A percentile compares a stretch with the other conserved stretches of the same genome.
Evolutionary conservation across 2,797 vertebrate species (phyloP).

Genomic region (Vireo griseus): DNA sequence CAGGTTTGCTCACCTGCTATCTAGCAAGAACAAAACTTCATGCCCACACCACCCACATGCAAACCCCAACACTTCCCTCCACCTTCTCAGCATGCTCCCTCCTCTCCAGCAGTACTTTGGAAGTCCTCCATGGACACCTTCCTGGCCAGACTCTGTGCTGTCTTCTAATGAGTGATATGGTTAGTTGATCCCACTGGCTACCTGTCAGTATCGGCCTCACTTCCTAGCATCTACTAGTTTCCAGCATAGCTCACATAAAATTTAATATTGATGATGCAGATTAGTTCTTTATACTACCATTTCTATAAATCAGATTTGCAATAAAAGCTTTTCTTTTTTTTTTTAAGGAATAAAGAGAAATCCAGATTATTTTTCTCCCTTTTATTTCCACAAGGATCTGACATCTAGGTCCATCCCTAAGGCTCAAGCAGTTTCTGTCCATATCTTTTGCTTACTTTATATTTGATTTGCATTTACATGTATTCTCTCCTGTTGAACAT

Average conservation of each 20-base stretch:
- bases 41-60: too few species aligned
- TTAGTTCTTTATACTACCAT: not conserved
- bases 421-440: not conserved
- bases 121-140: not conserved
- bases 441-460: not conserved
- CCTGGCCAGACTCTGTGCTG: not conserved
- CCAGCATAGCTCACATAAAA: not conserved
- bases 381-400: not conserved
- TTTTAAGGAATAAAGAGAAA: not conserved
- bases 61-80: not conserved
- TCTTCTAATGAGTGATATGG: not conserved
- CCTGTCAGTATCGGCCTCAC: not conserved
- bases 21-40: not conserved
- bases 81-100: not conserved
- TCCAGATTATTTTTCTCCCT: not conserved
- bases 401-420: not conserved
- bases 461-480: not conserved
- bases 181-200: not conserved
- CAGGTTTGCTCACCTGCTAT: not conserved
- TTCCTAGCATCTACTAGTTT: not conserved
- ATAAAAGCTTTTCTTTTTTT: not conserved
- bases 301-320: not conserved
- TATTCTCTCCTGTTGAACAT: not conserved
- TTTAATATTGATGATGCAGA: not conserved
- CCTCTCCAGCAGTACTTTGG: not conserved